A percentile compares a stretch with the other conserved stretches of the same genome.
phyloP scores from a whole-genome alignment of 2,113 vertebrate genomes.

The Rhombomys opimus region DNA sequence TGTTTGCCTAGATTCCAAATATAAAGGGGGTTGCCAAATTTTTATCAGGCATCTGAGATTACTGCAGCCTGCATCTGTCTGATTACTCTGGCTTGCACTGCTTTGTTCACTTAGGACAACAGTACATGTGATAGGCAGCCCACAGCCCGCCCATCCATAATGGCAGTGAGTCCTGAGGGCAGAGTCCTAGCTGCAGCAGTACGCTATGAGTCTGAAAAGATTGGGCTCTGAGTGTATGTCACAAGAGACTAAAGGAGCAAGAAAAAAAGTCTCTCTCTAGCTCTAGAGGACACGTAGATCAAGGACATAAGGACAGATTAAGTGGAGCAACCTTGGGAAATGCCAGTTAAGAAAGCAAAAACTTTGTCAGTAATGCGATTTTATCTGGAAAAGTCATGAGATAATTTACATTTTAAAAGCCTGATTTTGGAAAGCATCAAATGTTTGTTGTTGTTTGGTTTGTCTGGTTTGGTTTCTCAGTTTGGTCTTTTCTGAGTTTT shows the following conservation, averaged over 20 bases:
- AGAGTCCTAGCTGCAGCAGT: background rate
- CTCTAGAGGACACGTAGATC: slow-evolving; percentile 32
- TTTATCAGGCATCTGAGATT: background rate
- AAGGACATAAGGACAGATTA: background rate
- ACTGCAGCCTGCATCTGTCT: background rate
- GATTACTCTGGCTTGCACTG: slow-evolving; percentile 1
- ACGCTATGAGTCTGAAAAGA: slow-evolving; percentile 43
- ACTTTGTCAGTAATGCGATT: background rate
- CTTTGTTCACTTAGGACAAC: background rate
- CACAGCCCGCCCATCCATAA: background rate
- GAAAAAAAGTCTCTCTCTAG: background rate
- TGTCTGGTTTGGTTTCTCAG: background rate
- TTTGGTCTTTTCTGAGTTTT: background rate
- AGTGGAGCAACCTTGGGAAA: background rate
- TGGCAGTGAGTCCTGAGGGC: background rate
- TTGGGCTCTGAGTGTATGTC: background rate
- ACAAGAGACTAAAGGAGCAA: background rate
- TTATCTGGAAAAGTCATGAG: background rate
- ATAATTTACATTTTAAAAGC: slow-evolving; percentile 15
- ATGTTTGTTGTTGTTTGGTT: background rate
- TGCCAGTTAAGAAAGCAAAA: background rate
- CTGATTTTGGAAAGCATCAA: background rate
- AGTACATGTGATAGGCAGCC: background rate
- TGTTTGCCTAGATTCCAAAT: background rate
- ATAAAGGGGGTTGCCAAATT: slow-evolving; percentile 1